Evolutionary conservation across 2,113 vertebrate genomes (phyloP), one percentile per base, ranked within the genome.

Genomic region (Pomatostomus ruficeps): DNA sequence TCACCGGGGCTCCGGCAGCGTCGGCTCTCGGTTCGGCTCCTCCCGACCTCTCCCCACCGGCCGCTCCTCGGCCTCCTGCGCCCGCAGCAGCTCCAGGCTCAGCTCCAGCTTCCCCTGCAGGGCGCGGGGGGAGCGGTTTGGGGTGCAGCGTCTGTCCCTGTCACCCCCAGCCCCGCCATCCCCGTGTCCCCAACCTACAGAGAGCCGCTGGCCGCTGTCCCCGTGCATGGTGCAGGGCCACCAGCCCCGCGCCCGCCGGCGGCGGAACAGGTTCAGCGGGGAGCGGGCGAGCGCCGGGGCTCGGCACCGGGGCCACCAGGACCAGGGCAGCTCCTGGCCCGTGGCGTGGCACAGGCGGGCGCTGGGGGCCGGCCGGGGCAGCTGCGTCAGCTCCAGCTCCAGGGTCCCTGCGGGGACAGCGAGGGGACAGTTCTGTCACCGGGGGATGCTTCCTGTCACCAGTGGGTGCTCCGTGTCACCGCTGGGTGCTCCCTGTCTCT

Each of bases 271-370:
- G 68, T 84, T 22, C 28, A 73, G 81, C 0, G 81, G 14, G 38
- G 33, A 15, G 16, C 22, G 48, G 2, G 11, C 12, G 36, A 5
- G 46, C 10, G 0, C 33, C n/a, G 26, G 57, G 22, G 14, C 3
- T 4, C 38, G 13, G 48, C 22, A 11, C 15, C 54, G 14, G 29
- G 24, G 9, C 72, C 24, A 8, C 4, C 21, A 20, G 33, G 11
- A 2, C 33, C 65, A 12, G 54, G 54, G 24, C n/a, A 8, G 22
- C 1, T 46, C 68, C 40, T 1, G 7, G 4, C n/a, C 26, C 9
- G 22, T 0, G 7, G 11, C 48, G 18, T n/a, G 4, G 68, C 81
- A 73, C 28, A 46, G 58, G 23, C 28, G 17, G 48, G 68, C 11
- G 6, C 28, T 84, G 22, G 3, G 68, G 68, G 68, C 81, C 10